These are phyloP conservation scores for Mimumesa dahlbomi DNA, from an alignment of 2,888 invertebrate species.

Conservation along the genomic window DNA sequence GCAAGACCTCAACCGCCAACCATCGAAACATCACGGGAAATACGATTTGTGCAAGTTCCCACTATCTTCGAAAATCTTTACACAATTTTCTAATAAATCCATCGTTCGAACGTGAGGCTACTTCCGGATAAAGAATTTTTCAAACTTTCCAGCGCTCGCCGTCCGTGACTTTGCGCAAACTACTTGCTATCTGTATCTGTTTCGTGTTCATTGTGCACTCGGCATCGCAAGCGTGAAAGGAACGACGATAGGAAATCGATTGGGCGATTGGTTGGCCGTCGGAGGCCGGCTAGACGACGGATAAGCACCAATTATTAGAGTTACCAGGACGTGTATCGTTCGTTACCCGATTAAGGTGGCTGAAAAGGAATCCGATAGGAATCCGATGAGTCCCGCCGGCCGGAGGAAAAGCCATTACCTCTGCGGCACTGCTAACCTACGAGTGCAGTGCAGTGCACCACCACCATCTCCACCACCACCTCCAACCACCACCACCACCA, in stretches of 20 bases:
- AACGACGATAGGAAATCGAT: slow-evolving; percentile 32
- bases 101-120: too few relatives aligned
- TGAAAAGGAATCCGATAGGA: slow-evolving; percentile 75
- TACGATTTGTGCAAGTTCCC: too few relatives aligned
- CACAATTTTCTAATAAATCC: too few relatives aligned
- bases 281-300: slow-evolving; percentile 58
- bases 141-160: neutral
- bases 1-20: too few relatives aligned
- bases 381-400: slow-evolving; percentile 58
- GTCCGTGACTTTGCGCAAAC: neutral
- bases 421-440: slow-evolving; percentile 47
- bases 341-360: slow-evolving; percentile 72
- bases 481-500: neutral
- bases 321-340: slow-evolving; percentile 74
- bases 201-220: slow-evolving; percentile 1
- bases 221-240: neutral
- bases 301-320: slow-evolving; percentile 76
- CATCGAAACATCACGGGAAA: too few relatives aligned
- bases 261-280: slow-evolving; percentile 43
- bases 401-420: slow-evolving; percentile 70
- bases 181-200: slow-evolving; percentile 1
- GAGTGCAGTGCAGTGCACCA: slow-evolving; percentile 20
- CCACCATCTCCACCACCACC: neutral
- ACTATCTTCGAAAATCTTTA: too few relatives aligned
- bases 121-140: too few relatives aligned